Evolutionary conservation across 2,888 invertebrate genomes (phyloP), one percentile per base, ranked within the genome.

Genomic region (Plagiodera versicolora): DNA sequence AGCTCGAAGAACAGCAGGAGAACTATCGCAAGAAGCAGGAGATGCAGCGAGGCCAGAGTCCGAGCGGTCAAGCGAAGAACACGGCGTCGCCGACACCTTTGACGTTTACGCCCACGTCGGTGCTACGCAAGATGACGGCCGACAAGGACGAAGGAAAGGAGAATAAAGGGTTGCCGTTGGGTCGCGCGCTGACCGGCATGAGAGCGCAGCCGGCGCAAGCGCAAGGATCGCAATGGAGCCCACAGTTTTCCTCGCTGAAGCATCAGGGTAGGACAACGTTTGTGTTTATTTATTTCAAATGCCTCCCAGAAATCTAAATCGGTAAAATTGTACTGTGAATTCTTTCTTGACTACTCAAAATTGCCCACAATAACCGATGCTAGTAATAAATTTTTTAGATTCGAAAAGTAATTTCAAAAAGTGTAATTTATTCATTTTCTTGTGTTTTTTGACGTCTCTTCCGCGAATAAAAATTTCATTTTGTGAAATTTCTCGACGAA

Each of bases 41-140:
- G 78, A 81, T 79, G 75, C 76, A 78, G 67, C 67, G 72, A 10
- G 71, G 69, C 39, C 70, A 70, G 56, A 72, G 72, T 63, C 74
- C 74, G 1, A 71, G 50, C 45, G 58, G 49, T 8, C 50, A 64
- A 49, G 59, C 63, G 56, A 84, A 84, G 71, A 83, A 83, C 67
- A 80, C 83, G 10, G 76, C 83, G 56, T 87, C 87, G 16, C 88
- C 87, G 10, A 87, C 88, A 24, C 91, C 91, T 11, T 85, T 92
- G 70, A 90, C 94, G 18, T 95, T 96, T 81, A 96, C 95, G 0
- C 96, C 96, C 61, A 96, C 95, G 28, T 94, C 95, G 64, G 96
- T 96, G 64, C 84, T 96, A 75, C 87, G 95, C 65, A 95, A 95
- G 82, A 94, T 95, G 94, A 95, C 94, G 5, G 94, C 94, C 1